phyloP scores from a whole-genome alignment of 2,113 vertebrate genomes.

The Mastomys natalensis region DNA sequence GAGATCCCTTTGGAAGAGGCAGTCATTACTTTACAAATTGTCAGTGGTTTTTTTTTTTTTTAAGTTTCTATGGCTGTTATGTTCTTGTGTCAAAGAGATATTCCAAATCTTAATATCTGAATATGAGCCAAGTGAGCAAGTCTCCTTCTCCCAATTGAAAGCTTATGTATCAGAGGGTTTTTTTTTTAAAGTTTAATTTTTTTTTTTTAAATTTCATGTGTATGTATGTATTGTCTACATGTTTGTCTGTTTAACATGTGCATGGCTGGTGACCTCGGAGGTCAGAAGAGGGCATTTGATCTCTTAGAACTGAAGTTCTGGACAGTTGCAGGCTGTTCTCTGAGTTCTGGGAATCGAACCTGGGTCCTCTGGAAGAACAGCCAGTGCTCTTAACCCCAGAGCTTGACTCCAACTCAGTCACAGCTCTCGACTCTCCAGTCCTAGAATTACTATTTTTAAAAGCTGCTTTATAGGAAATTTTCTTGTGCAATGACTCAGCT shows the following conservation, averaged over 20 bases:
- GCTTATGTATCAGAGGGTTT: background rate
- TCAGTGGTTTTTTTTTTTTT: background rate
- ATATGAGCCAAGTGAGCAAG: background rate
- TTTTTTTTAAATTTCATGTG: background rate
- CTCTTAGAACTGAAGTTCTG: background rate
- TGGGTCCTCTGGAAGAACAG: background rate
- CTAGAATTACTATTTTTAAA: background rate
- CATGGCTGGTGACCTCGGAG: background rate
- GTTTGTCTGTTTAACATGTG: no score
- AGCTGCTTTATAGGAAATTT: background rate
- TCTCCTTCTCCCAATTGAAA: background rate
- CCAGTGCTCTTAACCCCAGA: background rate
- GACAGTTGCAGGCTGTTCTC: background rate
- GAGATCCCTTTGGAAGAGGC: constrained; percentile 36
- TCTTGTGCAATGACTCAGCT: background rate
- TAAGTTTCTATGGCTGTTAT: constrained; percentile 11
- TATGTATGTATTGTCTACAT: background rate
- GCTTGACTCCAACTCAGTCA: background rate
- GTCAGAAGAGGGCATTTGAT: background rate
- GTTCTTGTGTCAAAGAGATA: constrained; percentile 9
- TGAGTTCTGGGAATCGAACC: background rate
- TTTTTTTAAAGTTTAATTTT: background rate
- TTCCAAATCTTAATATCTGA: constrained; percentile 35
- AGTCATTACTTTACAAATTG: constrained; percentile 55
- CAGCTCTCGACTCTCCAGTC: background rate